These are phyloP conservation scores for Typhlichthys subterraneus DNA, from an alignment of 2,797 vertebrate genomes.

Conservation along the genomic window DNA sequence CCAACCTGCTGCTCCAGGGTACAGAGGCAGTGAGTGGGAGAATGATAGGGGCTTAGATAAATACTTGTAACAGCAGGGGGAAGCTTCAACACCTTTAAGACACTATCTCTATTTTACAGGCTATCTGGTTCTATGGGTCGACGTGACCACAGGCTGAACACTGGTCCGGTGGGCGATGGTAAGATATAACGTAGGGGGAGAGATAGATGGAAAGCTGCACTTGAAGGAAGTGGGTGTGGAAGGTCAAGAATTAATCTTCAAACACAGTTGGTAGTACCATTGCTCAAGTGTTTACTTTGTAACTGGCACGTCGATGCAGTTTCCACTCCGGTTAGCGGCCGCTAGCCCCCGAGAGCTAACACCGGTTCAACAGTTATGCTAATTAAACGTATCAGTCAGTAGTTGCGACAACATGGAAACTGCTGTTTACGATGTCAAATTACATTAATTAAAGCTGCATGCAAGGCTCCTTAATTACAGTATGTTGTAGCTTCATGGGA, in stretches of 20 bases:
- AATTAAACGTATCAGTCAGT: no score
- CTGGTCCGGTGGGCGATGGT: background rate
- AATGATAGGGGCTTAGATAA: background rate
- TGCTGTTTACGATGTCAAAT: no score
- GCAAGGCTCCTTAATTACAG: no score
- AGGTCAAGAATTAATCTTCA: background rate
- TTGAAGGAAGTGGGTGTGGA: slow-evolving; percentile 1
- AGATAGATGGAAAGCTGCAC: background rate
- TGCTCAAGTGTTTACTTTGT: no score
- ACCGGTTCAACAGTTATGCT: no score
- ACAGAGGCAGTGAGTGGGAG: background rate
- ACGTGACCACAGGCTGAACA: background rate
- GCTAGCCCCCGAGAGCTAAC: no score
- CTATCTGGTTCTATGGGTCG: background rate
- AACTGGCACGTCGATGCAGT: no score
- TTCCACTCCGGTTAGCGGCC: no score
- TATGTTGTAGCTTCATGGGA: no score
- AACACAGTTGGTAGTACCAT: no score
- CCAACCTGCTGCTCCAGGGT: background rate
- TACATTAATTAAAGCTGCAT: no score
- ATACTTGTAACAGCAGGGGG: background rate
- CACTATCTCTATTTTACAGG: slow-evolving; percentile 3
- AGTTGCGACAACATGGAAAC: no score
- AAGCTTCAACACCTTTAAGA: background rate
- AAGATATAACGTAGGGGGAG: slow-evolving; percentile 1